phyloP scores from a whole-genome alignment of 2,888 invertebrate genomes.

The Nemapogon koenigi region DNA sequence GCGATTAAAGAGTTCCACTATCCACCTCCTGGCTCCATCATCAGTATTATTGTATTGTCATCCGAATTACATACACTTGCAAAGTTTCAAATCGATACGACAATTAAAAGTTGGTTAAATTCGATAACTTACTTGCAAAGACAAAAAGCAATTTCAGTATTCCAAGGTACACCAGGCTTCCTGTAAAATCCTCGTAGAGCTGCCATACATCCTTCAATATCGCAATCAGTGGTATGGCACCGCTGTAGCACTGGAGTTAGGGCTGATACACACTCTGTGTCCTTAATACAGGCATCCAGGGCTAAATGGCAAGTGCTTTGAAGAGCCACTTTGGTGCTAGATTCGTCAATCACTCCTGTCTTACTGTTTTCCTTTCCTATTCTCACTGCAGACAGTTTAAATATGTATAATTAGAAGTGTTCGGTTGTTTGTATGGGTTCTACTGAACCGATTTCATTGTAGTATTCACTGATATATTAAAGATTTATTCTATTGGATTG shows the following conservation, averaged over 20 bases:
- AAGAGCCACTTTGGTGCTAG: slow-evolving; percentile 59
- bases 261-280: slow-evolving; percentile 78
- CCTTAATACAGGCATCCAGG: slow-evolving; percentile 80
- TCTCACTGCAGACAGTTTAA: slow-evolving; percentile 47
- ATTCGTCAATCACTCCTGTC: slow-evolving; percentile 48
- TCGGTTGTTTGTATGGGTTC: too few species aligned
- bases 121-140: slow-evolving; percentile 83
- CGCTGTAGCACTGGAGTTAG: slow-evolving; percentile 85
- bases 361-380: slow-evolving; percentile 63
- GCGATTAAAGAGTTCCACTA: too few species aligned
- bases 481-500: too few species aligned
- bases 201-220: slow-evolving; percentile 86
- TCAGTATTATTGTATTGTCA: too few species aligned
- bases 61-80: too few species aligned
- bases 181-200: slow-evolving; percentile 87
- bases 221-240: slow-evolving; percentile 76
- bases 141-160: slow-evolving; percentile 90
- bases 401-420: too few species aligned
- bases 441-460: too few species aligned
- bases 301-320: slow-evolving; percentile 90
- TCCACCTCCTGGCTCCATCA: too few species aligned
- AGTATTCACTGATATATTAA: too few species aligned
- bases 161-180: slow-evolving; percentile 80
- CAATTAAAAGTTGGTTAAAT: too few species aligned
- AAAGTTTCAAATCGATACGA: too few species aligned